Evolutionary conservation across 2,113 vertebrate species (phyloP).

Genomic region (Cyprinodon tularosa): DNA sequence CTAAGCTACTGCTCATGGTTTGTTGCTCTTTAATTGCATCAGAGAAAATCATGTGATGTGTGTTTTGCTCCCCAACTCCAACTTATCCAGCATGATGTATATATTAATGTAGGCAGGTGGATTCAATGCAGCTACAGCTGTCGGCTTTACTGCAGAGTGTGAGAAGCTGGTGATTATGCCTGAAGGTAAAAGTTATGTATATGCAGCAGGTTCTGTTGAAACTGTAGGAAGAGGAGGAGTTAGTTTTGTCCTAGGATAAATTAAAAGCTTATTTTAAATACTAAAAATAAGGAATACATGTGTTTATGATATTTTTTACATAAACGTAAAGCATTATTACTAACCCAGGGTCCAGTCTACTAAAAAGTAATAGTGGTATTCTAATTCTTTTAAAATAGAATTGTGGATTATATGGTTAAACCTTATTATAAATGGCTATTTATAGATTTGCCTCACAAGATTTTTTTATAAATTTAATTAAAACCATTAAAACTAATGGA

Average conservation of each 20-base stretch:
- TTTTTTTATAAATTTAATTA: conserved; percentile 32
- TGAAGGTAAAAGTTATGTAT: conserved; percentile 18
- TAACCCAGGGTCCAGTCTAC: neutral
- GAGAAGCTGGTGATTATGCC: conserved; percentile 37
- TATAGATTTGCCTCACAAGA: conserved; percentile 29
- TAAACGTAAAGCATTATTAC: no score
- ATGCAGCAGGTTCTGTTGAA: conserved; percentile 1
- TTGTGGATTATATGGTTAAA: conserved; percentile 28
- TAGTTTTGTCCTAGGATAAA: neutral
- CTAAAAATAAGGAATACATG: neutral
- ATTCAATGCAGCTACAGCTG: conserved; percentile 53
- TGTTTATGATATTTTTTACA: neutral
- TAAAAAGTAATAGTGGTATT: conserved; percentile 23
- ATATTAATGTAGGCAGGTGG: conserved; percentile 63
- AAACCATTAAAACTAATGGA: conserved; percentile 9
- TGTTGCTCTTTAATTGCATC: conserved; percentile 69
- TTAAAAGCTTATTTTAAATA: conserved; percentile 4
- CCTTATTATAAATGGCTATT: conserved; percentile 8
- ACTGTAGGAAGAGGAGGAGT: neutral
- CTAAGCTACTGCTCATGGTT: conserved; percentile 59
- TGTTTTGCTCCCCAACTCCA: conserved; percentile 57
- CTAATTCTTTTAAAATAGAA: conserved; percentile 29
- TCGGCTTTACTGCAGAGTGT: conserved; percentile 44
- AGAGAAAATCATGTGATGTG: conserved; percentile 67
- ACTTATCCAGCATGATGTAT: conserved; percentile 65